Evolutionary conservation across 2,888 invertebrate species (phyloP).

Genomic region (Flexamia atlantica): DNA sequence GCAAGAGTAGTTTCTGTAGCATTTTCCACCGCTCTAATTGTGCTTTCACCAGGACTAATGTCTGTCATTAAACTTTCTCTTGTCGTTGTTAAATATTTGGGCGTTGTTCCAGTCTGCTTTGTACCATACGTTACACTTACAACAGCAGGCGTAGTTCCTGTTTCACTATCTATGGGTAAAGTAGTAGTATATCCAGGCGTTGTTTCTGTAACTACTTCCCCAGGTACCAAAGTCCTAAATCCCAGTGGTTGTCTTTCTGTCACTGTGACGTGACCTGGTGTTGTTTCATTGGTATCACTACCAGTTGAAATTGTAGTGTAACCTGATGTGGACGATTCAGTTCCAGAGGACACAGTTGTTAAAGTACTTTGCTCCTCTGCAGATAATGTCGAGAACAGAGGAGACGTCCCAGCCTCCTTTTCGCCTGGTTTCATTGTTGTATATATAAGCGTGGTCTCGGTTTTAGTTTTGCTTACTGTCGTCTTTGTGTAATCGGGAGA

Average conservation of each 20-base stretch:
- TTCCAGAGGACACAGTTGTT: background rate
- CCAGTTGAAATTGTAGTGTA: background rate
- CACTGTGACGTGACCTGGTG: background rate
- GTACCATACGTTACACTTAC: background rate
- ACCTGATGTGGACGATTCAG: background rate
- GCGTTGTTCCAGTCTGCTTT: background rate
- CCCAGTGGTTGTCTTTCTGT: background rate
- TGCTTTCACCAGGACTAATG: background rate
- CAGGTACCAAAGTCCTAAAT: conserved; percentile 1
- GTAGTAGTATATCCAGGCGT: background rate
- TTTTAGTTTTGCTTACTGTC: background rate
- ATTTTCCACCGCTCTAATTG: background rate
- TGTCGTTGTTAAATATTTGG: background rate
- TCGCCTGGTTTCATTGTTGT: background rate
- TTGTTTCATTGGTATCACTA: background rate
- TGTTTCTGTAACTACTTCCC: background rate
- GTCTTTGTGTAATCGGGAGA: background rate
- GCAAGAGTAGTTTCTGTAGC: background rate
- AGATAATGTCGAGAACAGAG: background rate
- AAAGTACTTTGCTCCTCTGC: background rate
- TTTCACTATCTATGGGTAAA: background rate
- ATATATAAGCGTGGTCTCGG: background rate
- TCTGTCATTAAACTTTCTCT: background rate
- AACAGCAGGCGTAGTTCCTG: background rate
- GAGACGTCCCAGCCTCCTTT: background rate